phyloP scores from a whole-genome alignment of 2,888 invertebrate species.

The Creontiades dilutus region DNA sequence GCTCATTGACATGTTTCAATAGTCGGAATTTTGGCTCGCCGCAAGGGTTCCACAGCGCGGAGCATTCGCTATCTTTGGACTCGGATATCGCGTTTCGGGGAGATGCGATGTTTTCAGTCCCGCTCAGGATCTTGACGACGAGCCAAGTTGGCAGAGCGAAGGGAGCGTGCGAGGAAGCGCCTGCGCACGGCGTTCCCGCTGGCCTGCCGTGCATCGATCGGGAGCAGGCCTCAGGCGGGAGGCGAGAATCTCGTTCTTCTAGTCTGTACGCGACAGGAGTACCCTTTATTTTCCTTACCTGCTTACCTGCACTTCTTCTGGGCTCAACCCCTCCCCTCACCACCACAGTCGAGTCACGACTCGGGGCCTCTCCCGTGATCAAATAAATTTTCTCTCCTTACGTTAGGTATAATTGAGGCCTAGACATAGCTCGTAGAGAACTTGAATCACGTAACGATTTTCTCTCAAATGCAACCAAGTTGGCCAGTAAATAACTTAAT shows the following conservation, averaged over 20 bases:
- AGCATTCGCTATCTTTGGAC: conserved; percentile 33
- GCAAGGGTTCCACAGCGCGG: not conserved
- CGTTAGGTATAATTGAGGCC: no score
- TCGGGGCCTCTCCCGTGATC: not conserved
- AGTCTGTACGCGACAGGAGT: not conserved
- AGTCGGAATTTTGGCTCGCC: not conserved
- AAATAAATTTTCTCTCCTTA: no score
- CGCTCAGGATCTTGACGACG: conserved; percentile 31
- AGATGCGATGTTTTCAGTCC: conserved; percentile 11
- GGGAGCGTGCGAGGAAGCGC: conserved; percentile 31
- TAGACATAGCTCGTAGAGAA: no score
- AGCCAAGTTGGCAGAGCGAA: conserved; percentile 39
- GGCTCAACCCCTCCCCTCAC: not conserved
- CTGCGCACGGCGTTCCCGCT: not conserved
- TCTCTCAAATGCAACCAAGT: no score
- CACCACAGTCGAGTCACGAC: not conserved
- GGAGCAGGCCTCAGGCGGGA: not conserved
- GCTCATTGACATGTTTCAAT: not conserved
- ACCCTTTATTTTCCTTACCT: not conserved
- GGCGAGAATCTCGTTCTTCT: not conserved
- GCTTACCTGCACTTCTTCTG: not conserved
- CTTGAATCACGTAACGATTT: no score
- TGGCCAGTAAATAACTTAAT: no score
- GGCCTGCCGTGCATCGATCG: conserved; percentile 25
- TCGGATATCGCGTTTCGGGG: conserved; percentile 39